phyloP scores from a whole-genome alignment of 2,888 invertebrate genomes.

The Minunthozetes semirufus region DNA sequence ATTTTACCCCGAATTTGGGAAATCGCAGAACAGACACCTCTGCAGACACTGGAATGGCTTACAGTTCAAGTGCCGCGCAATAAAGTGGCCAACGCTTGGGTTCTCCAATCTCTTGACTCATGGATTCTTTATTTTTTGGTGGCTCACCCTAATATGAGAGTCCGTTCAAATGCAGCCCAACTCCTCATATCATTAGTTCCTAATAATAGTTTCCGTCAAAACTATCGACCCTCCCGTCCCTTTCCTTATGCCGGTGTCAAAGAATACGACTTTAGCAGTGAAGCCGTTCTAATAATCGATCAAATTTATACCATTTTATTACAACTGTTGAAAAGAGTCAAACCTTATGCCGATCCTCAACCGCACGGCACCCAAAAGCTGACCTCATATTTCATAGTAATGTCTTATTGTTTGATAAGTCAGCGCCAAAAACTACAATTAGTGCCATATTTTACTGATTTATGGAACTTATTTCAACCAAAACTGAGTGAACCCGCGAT shows the following conservation, averaged over 20 bases:
- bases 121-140: conserved; percentile 86
- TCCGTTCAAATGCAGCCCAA: conserved; percentile 79
- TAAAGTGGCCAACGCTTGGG: conserved; percentile 83
- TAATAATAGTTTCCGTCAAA: conserved; percentile 79
- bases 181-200: conserved; percentile 83
- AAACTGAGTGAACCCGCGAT: conserved; percentile 88
- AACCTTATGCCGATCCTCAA: conserved; percentile 45
- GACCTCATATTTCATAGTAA: conserved; percentile 82
- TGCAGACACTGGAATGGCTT: conserved; percentile 86
- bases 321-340: conserved; percentile 32
- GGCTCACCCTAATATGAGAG: conserved; percentile 74
- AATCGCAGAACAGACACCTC: conserved; percentile 76
- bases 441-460: conserved; percentile 79
- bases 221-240: conserved; percentile 56
- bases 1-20: conserved; percentile 78
- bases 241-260: conserved; percentile 25
- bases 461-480: conserved; percentile 92
- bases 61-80: conserved; percentile 62
- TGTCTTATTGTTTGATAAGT: conserved; percentile 83
- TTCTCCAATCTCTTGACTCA: conserved; percentile 78
- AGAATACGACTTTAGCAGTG: conserved; percentile 34
- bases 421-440: conserved; percentile 89
- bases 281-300: conserved; percentile 36
- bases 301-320: conserved; percentile 36
- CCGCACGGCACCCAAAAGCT: conserved; percentile 84